These are phyloP conservation scores for Spermophilus dauricus DNA, from an alignment of 2,113 vertebrate species.

Conservation along the genomic window DNA sequence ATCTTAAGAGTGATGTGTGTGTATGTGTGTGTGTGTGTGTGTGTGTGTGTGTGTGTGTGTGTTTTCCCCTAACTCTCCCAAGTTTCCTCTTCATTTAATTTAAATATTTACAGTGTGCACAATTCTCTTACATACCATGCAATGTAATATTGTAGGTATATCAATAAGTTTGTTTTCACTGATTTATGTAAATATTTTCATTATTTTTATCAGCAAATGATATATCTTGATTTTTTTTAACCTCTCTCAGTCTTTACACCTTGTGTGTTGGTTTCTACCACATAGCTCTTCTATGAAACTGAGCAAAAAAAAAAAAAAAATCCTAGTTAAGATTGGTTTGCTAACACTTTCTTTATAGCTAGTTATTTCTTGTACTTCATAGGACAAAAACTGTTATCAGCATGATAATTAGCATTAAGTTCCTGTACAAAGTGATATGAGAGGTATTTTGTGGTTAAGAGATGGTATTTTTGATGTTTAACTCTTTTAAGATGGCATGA, in stretches of 20 bases:
- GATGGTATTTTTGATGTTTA: background rate
- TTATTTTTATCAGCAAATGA: background rate
- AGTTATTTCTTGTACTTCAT: background rate
- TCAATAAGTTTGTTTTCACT: background rate
- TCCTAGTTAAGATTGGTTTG: background rate
- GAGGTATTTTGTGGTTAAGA: background rate
- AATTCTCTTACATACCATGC: background rate
- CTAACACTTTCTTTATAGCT: background rate
- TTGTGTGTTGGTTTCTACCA: background rate
- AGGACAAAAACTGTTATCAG: background rate
- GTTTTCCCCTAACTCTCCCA: background rate
- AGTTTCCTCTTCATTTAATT: background rate
- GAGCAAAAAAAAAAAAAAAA: background rate
- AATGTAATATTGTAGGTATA: background rate
- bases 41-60: background rate
- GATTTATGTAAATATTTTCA: background rate
- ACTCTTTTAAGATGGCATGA: background rate
- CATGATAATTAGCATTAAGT: background rate
- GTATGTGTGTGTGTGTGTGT: background rate
- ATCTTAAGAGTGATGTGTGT: background rate
- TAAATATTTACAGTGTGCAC: background rate
- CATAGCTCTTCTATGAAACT: background rate
- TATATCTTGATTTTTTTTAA: background rate
- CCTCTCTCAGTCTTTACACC: background rate
- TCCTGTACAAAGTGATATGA: background rate